Base-by-base conservation (phyloP, 2,113 vertebrate genomes). In the Oreocharis arfaki region DNA sequence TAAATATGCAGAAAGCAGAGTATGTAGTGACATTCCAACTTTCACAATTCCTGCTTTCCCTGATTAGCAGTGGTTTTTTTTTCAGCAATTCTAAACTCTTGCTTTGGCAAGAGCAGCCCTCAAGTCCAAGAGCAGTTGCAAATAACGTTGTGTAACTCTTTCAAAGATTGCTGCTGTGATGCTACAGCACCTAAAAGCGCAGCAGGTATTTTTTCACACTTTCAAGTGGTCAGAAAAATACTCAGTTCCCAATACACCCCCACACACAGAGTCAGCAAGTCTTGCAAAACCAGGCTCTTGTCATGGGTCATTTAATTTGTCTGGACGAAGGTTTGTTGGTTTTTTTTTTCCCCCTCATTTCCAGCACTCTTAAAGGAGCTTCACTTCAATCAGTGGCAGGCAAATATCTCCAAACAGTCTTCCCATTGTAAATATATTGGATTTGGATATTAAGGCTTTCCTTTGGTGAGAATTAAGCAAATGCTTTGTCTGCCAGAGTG, bases 321-420 rank as follows among this genome's bases (percentile, higher is more conserved):
- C 67, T 95, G 77, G 90, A 78, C 6, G 4, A 69, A 73, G 53
- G 23, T 22, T 42, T n/a, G n/a, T n/a, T n/a, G n/a, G n/a, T 73
- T 37, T 49, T 37, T 33, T 41, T 77, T 32, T 27, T 41, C 39
- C 39, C 39, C 39, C 39, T 41, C 28, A 16, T 44, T 76, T 64
- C 42, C 57, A 93, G 53, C 37, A 75, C 57, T 67, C 73, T 95
- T 96, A 82, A 93, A 93, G 83, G 50, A 90, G 67, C 74, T 97
- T 96, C 91, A 92, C 78, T 97, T 95, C 84, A 93, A 46, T 95
- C 90, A 90, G 44, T 63, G 83, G 71, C 77, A 84, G 64, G 94
- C 67, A 91, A 79, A n/a, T 56, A 81, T 96, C 92, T 96, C 97
- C 90, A 95, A 97, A 97, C 95, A 98, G 83, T 67, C 90, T 97